Base-by-base conservation (phyloP, 2,888 invertebrate genomes). In the Sialis lutaria region DNA sequence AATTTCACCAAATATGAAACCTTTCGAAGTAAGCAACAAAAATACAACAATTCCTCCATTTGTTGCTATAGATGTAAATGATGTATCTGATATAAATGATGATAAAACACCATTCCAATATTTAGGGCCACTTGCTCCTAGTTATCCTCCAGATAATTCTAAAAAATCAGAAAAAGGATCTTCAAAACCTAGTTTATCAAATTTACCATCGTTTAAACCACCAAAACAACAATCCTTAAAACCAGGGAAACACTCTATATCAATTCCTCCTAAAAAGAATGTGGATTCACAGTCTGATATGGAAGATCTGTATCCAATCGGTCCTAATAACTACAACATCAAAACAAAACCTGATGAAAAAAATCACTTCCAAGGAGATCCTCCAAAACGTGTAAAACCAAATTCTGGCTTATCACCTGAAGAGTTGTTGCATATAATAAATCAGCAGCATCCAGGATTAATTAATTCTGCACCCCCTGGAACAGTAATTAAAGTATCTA, bases 361-460 rank as follows among this genome's bases (percentile, higher is more conserved):
- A 45, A 45, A 45, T 34, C 45, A 45, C 12, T 45, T 35, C 22
- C 45, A 34, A 34, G n/a, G 35, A 6, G 45, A 45, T 45, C 9
- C 31, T 12, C 30, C 37, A 10, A 45, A 45, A 45, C 37, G 35
- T 12, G 30, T 22, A n/a, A 45, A 45, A 45, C 34, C 45, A 6
- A 13, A 22, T 35, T 13, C 22, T 37, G 35, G 22, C 6, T 37
- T 45, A 12, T 35, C 58, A 50, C 59, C 63, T 7, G 61, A 64
- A 9, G 64, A 65, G 50, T 49, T 66, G 3, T 49, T 66, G 6
- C 62, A 65, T 46, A 58, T 65, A 39, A 60, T 66, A 35, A 58
- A 65, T 49, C 63, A 64, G 49, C 64, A 66, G 49, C 64, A 66
- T 54, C 64, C 66, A 6, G 64, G 64, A 54, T 54, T 65, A 37